A percentile compares a stretch with the other conserved stretches of the same genome.
Evolutionary conservation across 2,113 vertebrate species (phyloP).

Genomic region (Glaucidium brasilianum): DNA sequence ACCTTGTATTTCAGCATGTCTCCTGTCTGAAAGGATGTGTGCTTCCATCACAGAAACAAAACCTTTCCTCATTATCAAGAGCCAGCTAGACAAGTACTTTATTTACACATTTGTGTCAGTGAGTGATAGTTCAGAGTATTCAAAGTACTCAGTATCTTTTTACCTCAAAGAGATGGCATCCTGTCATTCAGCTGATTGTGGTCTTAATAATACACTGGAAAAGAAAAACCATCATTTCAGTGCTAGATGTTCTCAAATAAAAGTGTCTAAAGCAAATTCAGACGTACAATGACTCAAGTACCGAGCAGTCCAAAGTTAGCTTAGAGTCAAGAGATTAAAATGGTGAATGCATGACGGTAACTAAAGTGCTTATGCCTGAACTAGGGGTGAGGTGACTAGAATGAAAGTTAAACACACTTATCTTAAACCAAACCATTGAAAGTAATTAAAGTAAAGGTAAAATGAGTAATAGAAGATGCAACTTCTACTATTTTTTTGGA

Average conservation of each 20-base stretch:
- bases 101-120: background rate
- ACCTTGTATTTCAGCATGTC: fast-evolving
- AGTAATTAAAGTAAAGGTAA: background rate
- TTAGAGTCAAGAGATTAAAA: fast-evolving
- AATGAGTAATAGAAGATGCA: background rate
- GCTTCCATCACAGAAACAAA: background rate
- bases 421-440: background rate
- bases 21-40: background rate
- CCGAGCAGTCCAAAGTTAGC: background rate
- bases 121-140: background rate
- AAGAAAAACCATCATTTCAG: background rate
- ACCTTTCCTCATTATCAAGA: background rate
- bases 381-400: background rate
- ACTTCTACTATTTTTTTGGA: background rate
- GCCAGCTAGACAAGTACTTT: background rate
- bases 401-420: background rate
- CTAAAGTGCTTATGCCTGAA: background rate
- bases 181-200: background rate
- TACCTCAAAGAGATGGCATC: background rate
- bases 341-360: background rate
- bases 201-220: background rate
- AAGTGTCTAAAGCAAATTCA: background rate
- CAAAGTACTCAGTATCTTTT: background rate
- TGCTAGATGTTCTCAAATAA: background rate
- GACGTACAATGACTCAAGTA: background rate